Evolutionary conservation across 2,113 vertebrate species (phyloP).

Genomic region (Plotosus lineatus): DNA sequence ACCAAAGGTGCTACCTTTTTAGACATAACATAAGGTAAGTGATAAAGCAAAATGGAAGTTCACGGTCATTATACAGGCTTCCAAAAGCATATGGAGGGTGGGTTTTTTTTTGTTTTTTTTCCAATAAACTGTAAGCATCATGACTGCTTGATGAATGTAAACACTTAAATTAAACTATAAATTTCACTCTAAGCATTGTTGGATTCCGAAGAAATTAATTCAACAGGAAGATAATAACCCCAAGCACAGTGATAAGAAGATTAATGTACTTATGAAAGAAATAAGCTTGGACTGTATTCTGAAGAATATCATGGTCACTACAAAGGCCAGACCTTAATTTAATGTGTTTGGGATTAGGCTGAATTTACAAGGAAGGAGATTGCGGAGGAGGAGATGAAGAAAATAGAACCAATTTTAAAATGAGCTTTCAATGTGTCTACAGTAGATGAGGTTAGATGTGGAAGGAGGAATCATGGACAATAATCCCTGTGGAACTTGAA

Average conservation of each 20-base stretch:
- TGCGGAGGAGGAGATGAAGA: no score
- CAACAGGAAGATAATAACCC: not conserved
- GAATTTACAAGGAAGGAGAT: not conserved
- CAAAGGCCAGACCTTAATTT: slow-evolving; percentile 2
- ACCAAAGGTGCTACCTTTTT: no score
- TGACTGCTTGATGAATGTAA: not conserved
- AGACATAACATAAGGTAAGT: not conserved
- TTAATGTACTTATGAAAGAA: not conserved
- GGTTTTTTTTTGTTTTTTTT: not conserved
- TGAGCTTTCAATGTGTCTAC: not conserved
- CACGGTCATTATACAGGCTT: not conserved
- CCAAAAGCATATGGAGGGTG: not conserved
- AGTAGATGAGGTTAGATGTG: not conserved
- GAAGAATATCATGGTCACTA: not conserved
- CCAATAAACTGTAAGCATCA: no score
- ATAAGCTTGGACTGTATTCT: not conserved
- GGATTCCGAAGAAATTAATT: not conserved
- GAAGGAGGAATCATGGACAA: not conserved
- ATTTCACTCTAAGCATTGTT: not conserved
- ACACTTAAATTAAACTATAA: no score
- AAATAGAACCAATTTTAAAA: not conserved
- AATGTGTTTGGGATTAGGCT: not conserved
- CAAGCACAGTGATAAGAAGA: not conserved
- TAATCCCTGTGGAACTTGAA: not conserved
- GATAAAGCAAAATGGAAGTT: not conserved